A percentile compares a stretch with the other conserved stretches of the same genome.
These are phyloP conservation scores for Dasyornis broadbenti DNA, from an alignment of 2,113 vertebrate species.

Conservation along the genomic window DNA sequence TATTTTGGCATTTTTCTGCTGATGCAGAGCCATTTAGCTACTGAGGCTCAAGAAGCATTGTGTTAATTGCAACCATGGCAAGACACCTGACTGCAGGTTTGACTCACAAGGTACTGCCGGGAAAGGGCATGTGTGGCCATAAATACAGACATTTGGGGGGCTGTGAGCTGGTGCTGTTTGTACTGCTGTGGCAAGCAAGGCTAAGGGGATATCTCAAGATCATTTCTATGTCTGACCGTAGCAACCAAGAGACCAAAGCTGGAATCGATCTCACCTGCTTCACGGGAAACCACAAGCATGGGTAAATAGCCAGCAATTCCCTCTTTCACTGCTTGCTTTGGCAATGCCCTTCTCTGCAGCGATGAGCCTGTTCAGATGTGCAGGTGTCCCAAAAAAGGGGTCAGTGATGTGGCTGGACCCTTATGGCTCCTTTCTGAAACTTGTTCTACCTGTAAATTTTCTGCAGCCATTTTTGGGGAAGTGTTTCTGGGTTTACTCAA, in stretches of 20 bases:
- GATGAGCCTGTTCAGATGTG: background rate
- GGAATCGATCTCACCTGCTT: background rate
- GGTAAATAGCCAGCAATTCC: background rate
- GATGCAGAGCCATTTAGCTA: background rate
- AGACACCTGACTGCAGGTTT: background rate
- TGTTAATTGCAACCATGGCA: background rate
- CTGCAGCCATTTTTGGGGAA: background rate
- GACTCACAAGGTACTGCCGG: background rate
- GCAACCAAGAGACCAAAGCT: background rate
- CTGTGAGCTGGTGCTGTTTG: background rate
- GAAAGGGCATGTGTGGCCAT: background rate
- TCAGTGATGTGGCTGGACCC: accelerated
- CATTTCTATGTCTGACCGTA: background rate
- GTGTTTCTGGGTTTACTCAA: background rate
- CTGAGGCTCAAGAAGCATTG: background rate
- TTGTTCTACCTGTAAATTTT: background rate
- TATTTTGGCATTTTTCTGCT: background rate
- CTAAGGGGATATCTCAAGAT: background rate
- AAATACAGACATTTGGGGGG: background rate
- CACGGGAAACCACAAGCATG: background rate
- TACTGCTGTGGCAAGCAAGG: background rate
- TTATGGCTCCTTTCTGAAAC: background rate
- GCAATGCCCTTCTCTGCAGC: background rate
- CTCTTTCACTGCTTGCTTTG: background rate
- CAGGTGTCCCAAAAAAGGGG: background rate